Evolutionary conservation across 2,888 invertebrate genomes (phyloP), one percentile per base, ranked within the genome.

Genomic region (Myopa tessellatipennis): DNA sequence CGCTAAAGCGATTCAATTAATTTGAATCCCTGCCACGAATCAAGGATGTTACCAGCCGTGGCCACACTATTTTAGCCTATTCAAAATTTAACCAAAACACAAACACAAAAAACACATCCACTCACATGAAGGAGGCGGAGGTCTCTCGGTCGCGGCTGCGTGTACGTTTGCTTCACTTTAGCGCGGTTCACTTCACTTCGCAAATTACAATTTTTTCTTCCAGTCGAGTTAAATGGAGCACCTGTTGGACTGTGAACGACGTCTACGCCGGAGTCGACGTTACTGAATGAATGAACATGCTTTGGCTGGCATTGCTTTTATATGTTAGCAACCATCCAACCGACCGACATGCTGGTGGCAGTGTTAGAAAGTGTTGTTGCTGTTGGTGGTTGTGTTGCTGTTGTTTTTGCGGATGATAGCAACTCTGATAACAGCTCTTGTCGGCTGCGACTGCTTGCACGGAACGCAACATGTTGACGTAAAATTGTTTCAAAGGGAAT

Each of bases 221-320:
- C 58, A 58, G 36, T 65, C 50, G 72, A 26, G 34, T 52, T 79
- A 55, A 73, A 73, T 74, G 75, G 78, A 77, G 73, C 79, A 77
- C 79, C 79, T 79, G 79, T 79, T 58, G 77, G 77, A 58, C 72
- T 52, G 74, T 63, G 82, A 83, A 74, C 70, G 68, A 82, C 81
- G 78, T 82, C 81, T 77, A 77, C 81, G 82, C 79, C 80, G 82
- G 83, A 84, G 82, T 83, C 74, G 79, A 83, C 81, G 78, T 82
- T 82, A 83, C 82, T 81, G 83, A 85, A 86, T 85, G 83, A 84
- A 81, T 82, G 80, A 80, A 82, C 80, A 82, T 85, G 83, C 84
- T 83, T 82, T 80, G 78, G 79, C 65, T 76, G 80, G 77, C 77
- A 82, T 82, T 74, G 82, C 83, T 83, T 85, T 84, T 85, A 85